A percentile compares a stretch with the other conserved stretches of the same genome.
These are phyloP conservation scores for Pongo pygmaeus DNA, from an alignment of 2,113 vertebrate species.

Conservation along the genomic window DNA sequence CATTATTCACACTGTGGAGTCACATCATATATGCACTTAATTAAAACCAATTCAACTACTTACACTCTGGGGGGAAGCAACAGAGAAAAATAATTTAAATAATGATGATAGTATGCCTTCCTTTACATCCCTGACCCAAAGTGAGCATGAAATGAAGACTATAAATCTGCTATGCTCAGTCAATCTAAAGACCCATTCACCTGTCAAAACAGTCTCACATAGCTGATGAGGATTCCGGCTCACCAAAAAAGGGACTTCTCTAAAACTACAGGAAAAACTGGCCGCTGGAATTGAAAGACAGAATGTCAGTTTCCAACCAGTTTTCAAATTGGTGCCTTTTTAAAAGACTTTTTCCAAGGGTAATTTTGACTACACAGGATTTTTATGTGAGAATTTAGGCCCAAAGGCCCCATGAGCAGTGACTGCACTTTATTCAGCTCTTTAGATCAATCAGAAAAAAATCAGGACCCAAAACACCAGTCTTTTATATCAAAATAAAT, in stretches of 20 bases:
- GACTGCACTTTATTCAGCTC: not conserved
- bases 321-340: conserved; percentile 17
- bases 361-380: not conserved
- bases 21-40: not conserved
- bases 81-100: conserved; percentile 9
- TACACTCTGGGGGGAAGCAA: not conserved
- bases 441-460: conserved; percentile 16
- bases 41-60: not conserved
- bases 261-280: not conserved
- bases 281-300: not conserved
- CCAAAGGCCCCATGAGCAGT: not conserved
- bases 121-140: not conserved
- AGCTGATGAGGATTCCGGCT: not conserved
- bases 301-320: not conserved
- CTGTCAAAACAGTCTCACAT: not conserved
- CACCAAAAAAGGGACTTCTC: not conserved
- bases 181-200: not conserved
- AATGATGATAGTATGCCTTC: not conserved
- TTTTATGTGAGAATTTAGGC: conserved; percentile 26
- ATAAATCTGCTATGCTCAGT: not conserved
- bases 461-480: not conserved
- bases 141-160: not conserved
- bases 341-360: not conserved
- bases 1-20: not conserved
- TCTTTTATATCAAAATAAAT: not conserved